phyloP scores from a whole-genome alignment of 2,888 invertebrate genomes.

The Amphipoea lucens region DNA sequence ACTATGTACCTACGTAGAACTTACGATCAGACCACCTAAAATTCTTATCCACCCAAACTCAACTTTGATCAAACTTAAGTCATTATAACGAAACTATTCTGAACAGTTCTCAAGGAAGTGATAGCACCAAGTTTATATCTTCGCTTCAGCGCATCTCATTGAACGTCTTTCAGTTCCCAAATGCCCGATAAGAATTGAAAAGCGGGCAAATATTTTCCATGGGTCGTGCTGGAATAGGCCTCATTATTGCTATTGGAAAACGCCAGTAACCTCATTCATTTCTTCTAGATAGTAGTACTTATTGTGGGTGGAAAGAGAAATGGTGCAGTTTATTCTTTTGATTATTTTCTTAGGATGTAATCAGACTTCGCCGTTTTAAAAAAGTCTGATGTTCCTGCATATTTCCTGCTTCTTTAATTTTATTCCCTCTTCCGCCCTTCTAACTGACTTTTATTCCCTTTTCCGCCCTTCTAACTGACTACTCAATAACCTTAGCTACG shows the following conservation, averaged over 20 bases:
- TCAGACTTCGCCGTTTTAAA: background rate
- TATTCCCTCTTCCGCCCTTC: too few relatives aligned
- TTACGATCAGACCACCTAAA: background rate
- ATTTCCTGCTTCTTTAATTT: background rate
- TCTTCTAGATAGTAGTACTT: slow-evolving; percentile 35
- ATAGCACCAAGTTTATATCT: slow-evolving; percentile 45
- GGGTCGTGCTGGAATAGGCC: slow-evolving; percentile 30
- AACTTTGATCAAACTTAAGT: slow-evolving; percentile 24
- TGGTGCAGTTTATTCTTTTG: slow-evolving; percentile 1
- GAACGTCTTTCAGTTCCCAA: slow-evolving; percentile 35
- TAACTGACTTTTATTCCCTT: background rate
- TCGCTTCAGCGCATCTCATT: slow-evolving; percentile 30
- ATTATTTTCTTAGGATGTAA: slow-evolving; percentile 27
- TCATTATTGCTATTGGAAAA: slow-evolving; percentile 56
- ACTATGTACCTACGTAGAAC: background rate
- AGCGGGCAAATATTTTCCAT: slow-evolving; percentile 50
- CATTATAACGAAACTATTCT: slow-evolving; percentile 31
- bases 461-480: background rate
- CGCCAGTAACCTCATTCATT: slow-evolving; percentile 47
- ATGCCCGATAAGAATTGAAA: slow-evolving; percentile 41
- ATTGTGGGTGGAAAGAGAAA: slow-evolving; percentile 11
- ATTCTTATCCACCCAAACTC: slow-evolving; percentile 19
- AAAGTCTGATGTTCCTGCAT: background rate
- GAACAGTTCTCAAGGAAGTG: slow-evolving; percentile 51
- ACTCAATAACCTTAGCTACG: too few relatives aligned